Base-by-base conservation (phyloP, 2,797 vertebrate genomes). In the Lerista edwardsae region DNA sequence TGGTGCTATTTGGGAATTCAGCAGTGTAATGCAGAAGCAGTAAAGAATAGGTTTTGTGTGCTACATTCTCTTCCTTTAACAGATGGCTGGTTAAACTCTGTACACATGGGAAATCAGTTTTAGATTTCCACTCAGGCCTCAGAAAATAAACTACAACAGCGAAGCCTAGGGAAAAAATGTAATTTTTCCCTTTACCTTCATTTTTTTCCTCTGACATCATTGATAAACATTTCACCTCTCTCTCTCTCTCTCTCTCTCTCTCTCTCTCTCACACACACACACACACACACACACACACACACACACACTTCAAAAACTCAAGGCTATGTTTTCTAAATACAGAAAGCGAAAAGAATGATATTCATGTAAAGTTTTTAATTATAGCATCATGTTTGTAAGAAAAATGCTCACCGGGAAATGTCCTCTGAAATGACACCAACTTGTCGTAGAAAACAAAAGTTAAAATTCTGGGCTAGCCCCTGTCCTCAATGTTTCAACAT, bases 1-100 rank as follows among this genome's bases (percentile, higher is more conserved):
- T 57, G 75, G 11, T 86, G 2, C 59, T 65, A 19, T 83, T 83
- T 0, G 75, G 84, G 90, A 87, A 64, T 51, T 21, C 87, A 86
- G 29, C 9, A 82, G 57, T 57, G 36, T 55, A 78, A 85, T 88
- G 31, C 21, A 86, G 29, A 83, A 83, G 79, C 51, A 67, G 62
- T 82, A 84, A 92, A 88, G 73, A 93, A 86, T 15, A 64, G 79
- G 34, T 31, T 89, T 77, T 91, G 85, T 90, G 86, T 81, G 75
- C 55, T 34, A 73, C 77, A 81, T 68, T 9, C 2, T 11, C 91
- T 74, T 90, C 62, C 84, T 87, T 80, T 81, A 93, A 86, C 85
- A 95, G 85, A 93, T 95, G 92, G 80, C 75, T 92, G 64, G 86
- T 81, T 93, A 84, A 95, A 91, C 77, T 84, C 83, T 69, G 36